A percentile compares a stretch with the other conserved stretches of the same genome.
Conservation (phyloP, 2,797 vertebrate species). For the Acanthiza pusilla region DNA sequence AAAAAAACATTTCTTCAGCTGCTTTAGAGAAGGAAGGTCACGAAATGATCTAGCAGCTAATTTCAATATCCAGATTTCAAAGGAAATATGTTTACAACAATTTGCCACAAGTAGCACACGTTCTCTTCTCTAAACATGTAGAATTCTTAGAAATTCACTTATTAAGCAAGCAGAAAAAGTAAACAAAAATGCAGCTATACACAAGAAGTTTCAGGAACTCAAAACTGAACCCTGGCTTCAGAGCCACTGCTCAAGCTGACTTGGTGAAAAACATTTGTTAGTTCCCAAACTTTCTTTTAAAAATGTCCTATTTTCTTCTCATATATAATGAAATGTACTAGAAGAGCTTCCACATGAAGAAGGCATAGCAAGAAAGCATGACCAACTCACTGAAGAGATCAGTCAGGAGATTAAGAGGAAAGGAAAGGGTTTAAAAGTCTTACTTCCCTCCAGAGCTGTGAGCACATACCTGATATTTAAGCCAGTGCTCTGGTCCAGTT, state of each 20-base stretch:
- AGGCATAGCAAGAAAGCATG: not conserved
- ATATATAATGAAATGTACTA: not conserved
- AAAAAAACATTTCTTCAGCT: not conserved
- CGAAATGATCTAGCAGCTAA: not conserved
- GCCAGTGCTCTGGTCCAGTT: conserved; percentile 83
- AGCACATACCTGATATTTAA: conserved; percentile 87
- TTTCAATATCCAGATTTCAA: not conserved
- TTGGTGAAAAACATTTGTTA: not conserved
- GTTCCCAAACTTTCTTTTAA: not conserved
- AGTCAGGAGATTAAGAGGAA: not conserved
- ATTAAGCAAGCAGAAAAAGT: not conserved
- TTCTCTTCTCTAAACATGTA: not conserved
- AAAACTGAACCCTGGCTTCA: not conserved
- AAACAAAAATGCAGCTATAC: not conserved
- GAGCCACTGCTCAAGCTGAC: not conserved
- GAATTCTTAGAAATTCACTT: not conserved
- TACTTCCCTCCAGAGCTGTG: not conserved
- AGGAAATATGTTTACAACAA: not conserved
- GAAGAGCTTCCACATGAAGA: not conserved
- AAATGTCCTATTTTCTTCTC: not conserved
- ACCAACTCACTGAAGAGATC: not conserved
- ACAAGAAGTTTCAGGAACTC: not conserved
- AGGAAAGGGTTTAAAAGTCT: not conserved
- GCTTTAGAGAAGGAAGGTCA: not conserved
- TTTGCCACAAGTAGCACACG: not conserved